phyloP scores from a whole-genome alignment of 2,797 vertebrate genomes.

The Paguma larvata region DNA sequence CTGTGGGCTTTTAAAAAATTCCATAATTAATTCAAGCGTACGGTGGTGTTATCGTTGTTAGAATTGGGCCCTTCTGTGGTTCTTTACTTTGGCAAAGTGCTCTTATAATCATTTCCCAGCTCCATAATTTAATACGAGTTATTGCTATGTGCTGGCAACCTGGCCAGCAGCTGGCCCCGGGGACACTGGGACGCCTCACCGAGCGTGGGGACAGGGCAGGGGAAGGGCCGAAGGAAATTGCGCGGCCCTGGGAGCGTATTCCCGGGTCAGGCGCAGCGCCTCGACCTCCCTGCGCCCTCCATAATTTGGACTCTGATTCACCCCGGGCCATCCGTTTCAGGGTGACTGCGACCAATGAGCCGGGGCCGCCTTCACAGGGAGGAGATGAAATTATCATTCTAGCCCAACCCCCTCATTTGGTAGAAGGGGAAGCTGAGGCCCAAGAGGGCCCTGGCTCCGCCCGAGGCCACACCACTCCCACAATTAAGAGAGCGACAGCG shows the following conservation, averaged over 20 bases:
- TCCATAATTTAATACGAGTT: slow-evolving; percentile 71
- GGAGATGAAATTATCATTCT: neutral
- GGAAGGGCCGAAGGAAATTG: neutral
- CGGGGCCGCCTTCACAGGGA: neutral
- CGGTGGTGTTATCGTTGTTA: neutral
- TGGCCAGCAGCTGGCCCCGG: neutral
- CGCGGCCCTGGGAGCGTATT: rapidly evolving
- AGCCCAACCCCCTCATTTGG: neutral
- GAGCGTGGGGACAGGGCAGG: rapidly evolving
- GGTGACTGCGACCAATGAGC: neutral
- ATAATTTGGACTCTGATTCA: neutral
- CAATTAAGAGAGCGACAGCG: rapidly evolving
- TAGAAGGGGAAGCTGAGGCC: neutral
- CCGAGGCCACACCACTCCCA: neutral
- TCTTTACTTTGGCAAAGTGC: slow-evolving; percentile 62
- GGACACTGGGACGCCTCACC: rapidly evolving
- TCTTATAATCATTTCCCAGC: slow-evolving; percentile 66
- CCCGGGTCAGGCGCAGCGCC: rapidly evolving
- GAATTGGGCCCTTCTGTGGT: slow-evolving; percentile 50
- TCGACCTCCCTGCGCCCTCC: neutral
- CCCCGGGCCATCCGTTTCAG: rapidly evolving
- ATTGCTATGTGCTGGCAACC: neutral
- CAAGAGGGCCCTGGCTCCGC: neutral
- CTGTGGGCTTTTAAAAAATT: slow-evolving; percentile 61
- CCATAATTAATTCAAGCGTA: slow-evolving; percentile 60